phyloP scores from a whole-genome alignment of 2,888 invertebrate genomes.

The Polylopha cassiicola region DNA sequence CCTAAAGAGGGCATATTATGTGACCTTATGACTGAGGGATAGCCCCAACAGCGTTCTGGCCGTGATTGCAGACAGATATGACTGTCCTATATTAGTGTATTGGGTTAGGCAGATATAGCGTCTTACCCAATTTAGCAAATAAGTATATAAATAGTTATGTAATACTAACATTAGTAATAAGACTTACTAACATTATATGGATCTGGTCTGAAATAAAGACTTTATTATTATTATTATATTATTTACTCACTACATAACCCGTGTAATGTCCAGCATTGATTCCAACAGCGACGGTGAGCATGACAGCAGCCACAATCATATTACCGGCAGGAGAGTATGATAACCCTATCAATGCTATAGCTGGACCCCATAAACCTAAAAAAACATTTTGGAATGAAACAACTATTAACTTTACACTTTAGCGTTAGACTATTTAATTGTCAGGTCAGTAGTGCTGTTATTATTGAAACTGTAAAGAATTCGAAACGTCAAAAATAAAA shows the following conservation, averaged over 20 bases:
- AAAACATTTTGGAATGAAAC: slow-evolving; percentile 5
- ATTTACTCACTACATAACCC: slow-evolving; percentile 50
- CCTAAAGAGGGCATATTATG: too few relatives aligned
- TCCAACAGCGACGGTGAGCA: slow-evolving; percentile 84
- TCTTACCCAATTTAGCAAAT: too few relatives aligned
- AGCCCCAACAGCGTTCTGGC: too few relatives aligned
- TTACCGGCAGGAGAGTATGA: slow-evolving; percentile 72
- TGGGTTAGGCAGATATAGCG: too few relatives aligned
- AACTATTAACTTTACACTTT: neutral
- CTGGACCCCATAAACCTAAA: slow-evolving; percentile 75
- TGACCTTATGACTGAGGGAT: too few relatives aligned
- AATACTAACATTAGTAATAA: neutral
- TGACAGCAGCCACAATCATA: slow-evolving; percentile 73
- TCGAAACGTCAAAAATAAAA: too few relatives aligned
- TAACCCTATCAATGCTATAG: slow-evolving; percentile 80
- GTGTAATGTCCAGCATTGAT: slow-evolving; percentile 79
- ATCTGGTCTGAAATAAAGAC: neutral
- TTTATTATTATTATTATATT: neutral
- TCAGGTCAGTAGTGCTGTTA: neutral
- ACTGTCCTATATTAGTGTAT: too few relatives aligned
- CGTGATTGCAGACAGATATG: too few relatives aligned
- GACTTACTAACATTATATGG: neutral
- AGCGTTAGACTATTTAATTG: neutral
- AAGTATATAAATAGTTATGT: too few relatives aligned
- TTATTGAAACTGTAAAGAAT: too few relatives aligned